Conservation (phyloP, 2,797 vertebrate species). For the Naso thynnoides region DNA sequence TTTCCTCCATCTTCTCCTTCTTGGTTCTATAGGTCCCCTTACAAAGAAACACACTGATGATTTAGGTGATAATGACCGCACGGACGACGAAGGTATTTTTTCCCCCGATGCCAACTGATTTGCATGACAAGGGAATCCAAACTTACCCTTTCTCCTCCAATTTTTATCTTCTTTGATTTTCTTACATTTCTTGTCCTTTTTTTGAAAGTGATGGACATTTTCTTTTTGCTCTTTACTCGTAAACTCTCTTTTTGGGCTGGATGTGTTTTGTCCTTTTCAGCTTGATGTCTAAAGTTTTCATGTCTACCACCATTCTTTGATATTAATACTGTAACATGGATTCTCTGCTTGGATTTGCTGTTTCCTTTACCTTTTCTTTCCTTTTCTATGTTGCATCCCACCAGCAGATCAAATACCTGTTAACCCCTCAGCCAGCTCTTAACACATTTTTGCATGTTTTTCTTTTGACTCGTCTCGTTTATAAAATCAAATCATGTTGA, state of each 20-base stretch:
- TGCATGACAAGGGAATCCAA: slow-evolving; percentile 92
- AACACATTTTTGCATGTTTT: slow-evolving; percentile 93
- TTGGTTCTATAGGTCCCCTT: slow-evolving; percentile 99
- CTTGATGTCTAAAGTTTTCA: slow-evolving; percentile 93
- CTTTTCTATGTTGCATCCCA: slow-evolving; percentile 97
- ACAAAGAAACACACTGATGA: slow-evolving; percentile 99
- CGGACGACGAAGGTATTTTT: slow-evolving; percentile 99
- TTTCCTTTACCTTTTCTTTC: slow-evolving; percentile 83
- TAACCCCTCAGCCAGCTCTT: slow-evolving; percentile 88
- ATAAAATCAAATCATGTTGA: slow-evolving; percentile 56
- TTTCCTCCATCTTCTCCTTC: slow-evolving; percentile 96
- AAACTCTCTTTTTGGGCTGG: slow-evolving; percentile 90
- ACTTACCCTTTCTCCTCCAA: slow-evolving; percentile 83
- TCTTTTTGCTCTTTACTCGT: slow-evolving; percentile 92
- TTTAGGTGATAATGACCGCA: slow-evolving; percentile 99
- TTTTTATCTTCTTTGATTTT: slow-evolving; percentile 97
- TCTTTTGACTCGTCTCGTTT: slow-evolving; percentile 84
- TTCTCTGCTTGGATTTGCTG: slow-evolving; percentile 86
- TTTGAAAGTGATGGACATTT: slow-evolving; percentile 93
- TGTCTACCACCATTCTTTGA: slow-evolving; percentile 84
- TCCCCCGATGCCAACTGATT: slow-evolving; percentile 91
- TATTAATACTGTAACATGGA: slow-evolving; percentile 82
- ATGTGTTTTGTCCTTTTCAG: slow-evolving; percentile 99
- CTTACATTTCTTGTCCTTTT: slow-evolving; percentile 99
- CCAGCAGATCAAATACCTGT: slow-evolving; percentile 89